Base-by-base conservation (phyloP, 2,797 vertebrate species). In the Sebastes melanostomus region DNA sequence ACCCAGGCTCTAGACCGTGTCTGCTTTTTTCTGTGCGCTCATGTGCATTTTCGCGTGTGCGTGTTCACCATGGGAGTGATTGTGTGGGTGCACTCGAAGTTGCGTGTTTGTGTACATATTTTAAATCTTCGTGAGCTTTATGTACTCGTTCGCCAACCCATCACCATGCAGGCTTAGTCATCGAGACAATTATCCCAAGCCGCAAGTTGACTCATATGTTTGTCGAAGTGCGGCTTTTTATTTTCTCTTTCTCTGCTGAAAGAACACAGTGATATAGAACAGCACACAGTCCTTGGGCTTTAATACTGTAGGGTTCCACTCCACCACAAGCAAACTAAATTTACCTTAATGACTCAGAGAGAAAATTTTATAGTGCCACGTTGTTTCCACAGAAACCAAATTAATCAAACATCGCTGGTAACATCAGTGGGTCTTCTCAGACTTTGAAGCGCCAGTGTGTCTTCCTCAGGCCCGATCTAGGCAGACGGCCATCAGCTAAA, bases 201-300 rank as follows among this genome's bases (percentile, higher is more conserved):
- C 94, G 92, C 94, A 93, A 87, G 91, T 92, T 95, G 95, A 96
- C 92, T 96, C 95, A 94, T 92, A 87, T 96, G 92, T 95, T 95
- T 96, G 92, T 94, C 89, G 85, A 91, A 93, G 89, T 89, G 84
- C 24, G 65, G 72, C 85, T 89, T 89, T 85, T 84, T 77, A 50
- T 80, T 58, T 77, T 63, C 74, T 72, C 60, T 86, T 56, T 77
- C 83, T 82, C 34, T 75, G 59, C 84, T 82, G 59, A 74, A 77
- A 79, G 89, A 83, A 59, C 50, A 59, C 38, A 63, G 70, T 52
- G 86, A 82, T 82, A 77, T 65, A 68, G 60, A 76, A 55, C 79
- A 73, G 75, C 84, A 27, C 66, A 14, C 62, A 34, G 77, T 66
- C 68, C 58, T 52, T 76, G 32, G 2, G 79, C 61, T 84, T 86